These are phyloP conservation scores for Eublepharis macularius DNA, from an alignment of 2,113 vertebrate genomes.

Conservation along the genomic window DNA sequence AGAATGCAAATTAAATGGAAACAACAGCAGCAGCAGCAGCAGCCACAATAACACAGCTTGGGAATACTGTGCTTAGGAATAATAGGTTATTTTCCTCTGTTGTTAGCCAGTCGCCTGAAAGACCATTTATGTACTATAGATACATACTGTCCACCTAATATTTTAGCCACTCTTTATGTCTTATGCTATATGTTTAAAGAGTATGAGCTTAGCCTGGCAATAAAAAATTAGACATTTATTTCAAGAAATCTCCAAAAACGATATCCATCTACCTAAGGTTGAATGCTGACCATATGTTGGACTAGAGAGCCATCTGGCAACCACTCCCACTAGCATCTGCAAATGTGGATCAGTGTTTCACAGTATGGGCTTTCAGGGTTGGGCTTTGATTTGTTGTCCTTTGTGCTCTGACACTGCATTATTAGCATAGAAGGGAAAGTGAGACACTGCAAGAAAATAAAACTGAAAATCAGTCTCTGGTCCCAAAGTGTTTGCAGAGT, in stretches of 20 bases:
- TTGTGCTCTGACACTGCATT: slow-evolving; percentile 18
- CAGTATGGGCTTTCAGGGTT: slow-evolving; percentile 25
- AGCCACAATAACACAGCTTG: slow-evolving; percentile 32
- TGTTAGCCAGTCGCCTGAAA: slow-evolving; percentile 58
- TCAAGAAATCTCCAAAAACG: slow-evolving; percentile 10
- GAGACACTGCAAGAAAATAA: slow-evolving; percentile 17
- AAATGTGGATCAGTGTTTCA: slow-evolving; percentile 30
- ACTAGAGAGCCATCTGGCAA: slow-evolving; percentile 31
- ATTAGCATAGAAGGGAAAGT: slow-evolving; percentile 29
- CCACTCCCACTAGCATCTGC: slow-evolving; percentile 37
- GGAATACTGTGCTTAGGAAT: slow-evolving; percentile 59
- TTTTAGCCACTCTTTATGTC: slow-evolving; percentile 52
- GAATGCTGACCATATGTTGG: slow-evolving; percentile 34
- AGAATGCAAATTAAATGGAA: slow-evolving; percentile 39
- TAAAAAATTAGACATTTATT: not conserved
- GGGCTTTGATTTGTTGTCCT: slow-evolving; percentile 37
- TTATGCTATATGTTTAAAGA: slow-evolving; percentile 44
- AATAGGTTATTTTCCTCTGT: slow-evolving; percentile 55
- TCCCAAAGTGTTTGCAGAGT: slow-evolving; percentile 7
- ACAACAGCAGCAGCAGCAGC: slow-evolving; percentile 24
- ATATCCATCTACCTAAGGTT: slow-evolving; percentile 23
- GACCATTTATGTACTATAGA: slow-evolving; percentile 56
- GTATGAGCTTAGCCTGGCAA: slow-evolving; percentile 29
- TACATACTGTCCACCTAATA: slow-evolving; percentile 49
- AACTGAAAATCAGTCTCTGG: slow-evolving; percentile 1